A percentile compares a stretch with the other conserved stretches of the same genome.
Evolutionary conservation across 2,797 vertebrate genomes (phyloP).

Genomic region (Gambusia yucatana): DNA sequence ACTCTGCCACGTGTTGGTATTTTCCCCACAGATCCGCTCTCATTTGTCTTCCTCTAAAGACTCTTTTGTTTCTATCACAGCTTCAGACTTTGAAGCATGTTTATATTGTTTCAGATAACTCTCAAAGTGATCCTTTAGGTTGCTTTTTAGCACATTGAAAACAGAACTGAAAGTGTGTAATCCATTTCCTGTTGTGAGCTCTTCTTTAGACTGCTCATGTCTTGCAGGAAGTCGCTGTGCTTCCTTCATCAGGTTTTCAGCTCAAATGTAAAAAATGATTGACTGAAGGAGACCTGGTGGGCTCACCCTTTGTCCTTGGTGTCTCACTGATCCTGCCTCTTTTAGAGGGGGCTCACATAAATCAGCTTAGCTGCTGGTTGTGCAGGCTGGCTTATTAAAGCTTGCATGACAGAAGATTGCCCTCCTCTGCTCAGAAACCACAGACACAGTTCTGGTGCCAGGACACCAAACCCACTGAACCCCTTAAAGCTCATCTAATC

Average conservation of each 20-base stretch:
- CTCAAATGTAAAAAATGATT: neutral
- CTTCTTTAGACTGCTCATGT: neutral
- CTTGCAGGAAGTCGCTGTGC: slow-evolving; percentile 13
- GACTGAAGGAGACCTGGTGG: slow-evolving; percentile 4
- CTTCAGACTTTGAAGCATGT: neutral
- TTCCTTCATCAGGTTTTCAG: neutral
- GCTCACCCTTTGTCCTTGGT: slow-evolving; percentile 18
- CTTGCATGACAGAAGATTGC: slow-evolving; percentile 42
- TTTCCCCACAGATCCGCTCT: slow-evolving; percentile 31
- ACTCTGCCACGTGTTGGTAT: slow-evolving; percentile 64
- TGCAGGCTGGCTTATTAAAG: slow-evolving; percentile 36
- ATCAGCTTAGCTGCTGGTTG: slow-evolving; percentile 36
- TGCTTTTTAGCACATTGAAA: neutral
- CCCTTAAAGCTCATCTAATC: slow-evolving; percentile 15
- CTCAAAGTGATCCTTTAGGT: neutral
- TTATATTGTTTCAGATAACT: neutral
- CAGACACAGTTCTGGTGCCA: slow-evolving; percentile 27
- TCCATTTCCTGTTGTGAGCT: slow-evolving; percentile 20
- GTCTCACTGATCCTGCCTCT: slow-evolving; percentile 20
- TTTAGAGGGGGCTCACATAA: slow-evolving; percentile 1
- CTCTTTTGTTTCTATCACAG: slow-evolving; percentile 35
- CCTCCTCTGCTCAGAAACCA: slow-evolving; percentile 32
- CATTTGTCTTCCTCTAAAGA: slow-evolving; percentile 73
- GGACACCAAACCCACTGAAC: slow-evolving; percentile 18
- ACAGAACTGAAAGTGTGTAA: neutral